A percentile compares a stretch with the other conserved stretches of the same genome.
phyloP scores from a whole-genome alignment of 2,888 invertebrate genomes.

The Helicoverpa assulta region DNA sequence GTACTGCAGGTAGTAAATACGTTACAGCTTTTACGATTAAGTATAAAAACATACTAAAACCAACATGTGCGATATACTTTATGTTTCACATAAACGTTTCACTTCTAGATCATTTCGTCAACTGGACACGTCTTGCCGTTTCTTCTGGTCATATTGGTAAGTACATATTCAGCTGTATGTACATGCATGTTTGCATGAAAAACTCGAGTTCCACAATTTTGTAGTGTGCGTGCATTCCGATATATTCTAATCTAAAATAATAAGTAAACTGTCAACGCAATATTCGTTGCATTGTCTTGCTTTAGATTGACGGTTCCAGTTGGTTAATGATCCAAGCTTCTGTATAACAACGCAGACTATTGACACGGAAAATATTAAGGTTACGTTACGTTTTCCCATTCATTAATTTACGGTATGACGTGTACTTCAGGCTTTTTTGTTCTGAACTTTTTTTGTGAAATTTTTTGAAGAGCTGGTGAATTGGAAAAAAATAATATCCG shows the following conservation, averaged over 20 bases:
- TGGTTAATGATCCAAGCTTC: no score
- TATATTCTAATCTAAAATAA: no score
- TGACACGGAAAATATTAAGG: conserved; percentile 52
- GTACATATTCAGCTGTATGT: no score
- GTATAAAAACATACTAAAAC: conserved; percentile 73
- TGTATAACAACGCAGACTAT: conserved; percentile 43
- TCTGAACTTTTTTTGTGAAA: conserved; percentile 31
- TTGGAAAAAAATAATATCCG: conserved; percentile 16
- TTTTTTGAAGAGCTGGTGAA: conserved; percentile 33
- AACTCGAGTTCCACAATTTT: no score
- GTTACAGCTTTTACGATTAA: conserved; percentile 71
- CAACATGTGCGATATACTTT: conserved; percentile 69
- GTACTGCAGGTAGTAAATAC: conserved; percentile 57
- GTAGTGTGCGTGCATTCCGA: no score
- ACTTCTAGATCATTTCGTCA: not conserved
- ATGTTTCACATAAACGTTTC: conserved; percentile 65
- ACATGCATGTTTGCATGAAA: no score
- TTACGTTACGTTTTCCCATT: conserved; percentile 11
- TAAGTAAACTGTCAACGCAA: no score
- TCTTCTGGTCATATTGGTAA: no score
- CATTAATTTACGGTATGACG: not conserved
- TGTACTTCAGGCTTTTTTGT: conserved; percentile 26
- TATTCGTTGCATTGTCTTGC: no score
- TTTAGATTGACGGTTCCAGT: no score
- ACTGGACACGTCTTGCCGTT: no score